A percentile compares a stretch with the other conserved stretches of the same genome.
phyloP scores from a whole-genome alignment of 2,113 vertebrate genomes.

The Mastomys natalensis region DNA sequence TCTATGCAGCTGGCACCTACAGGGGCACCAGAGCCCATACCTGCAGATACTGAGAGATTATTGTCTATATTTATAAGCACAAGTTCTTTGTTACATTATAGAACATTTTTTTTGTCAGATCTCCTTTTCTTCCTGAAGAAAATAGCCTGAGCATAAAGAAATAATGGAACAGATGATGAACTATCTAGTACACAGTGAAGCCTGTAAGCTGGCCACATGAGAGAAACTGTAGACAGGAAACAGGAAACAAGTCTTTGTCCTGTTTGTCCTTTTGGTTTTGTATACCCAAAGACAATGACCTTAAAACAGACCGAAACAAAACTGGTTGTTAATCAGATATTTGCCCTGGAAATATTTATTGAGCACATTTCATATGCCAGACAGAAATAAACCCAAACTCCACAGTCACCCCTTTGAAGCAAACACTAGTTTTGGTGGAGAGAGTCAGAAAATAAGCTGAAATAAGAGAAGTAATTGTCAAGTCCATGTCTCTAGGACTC shows the following conservation, averaged over 20 bases:
- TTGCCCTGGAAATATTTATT: slow-evolving; percentile 4
- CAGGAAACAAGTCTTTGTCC: not conserved
- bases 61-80: not conserved
- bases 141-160: not conserved
- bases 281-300: not conserved
- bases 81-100: not conserved
- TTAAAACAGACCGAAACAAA: not conserved
- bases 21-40: not conserved
- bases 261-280: not conserved
- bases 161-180: not conserved
- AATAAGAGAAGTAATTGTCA: not conserved
- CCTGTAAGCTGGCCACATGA: not conserved
- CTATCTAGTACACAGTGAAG: not conserved
- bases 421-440: not conserved
- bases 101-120: not conserved
- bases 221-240: not conserved
- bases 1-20: not conserved
- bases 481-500: not conserved
- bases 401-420: not conserved
- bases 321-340: not conserved
- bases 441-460: not conserved
- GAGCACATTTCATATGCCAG: not conserved
- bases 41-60: not conserved
- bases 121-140: not conserved
- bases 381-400: not conserved